Evolutionary conservation across 2,113 vertebrate species (phyloP), one percentile per base, ranked within the genome.

Genomic region (Periophthalmus modestus): DNA sequence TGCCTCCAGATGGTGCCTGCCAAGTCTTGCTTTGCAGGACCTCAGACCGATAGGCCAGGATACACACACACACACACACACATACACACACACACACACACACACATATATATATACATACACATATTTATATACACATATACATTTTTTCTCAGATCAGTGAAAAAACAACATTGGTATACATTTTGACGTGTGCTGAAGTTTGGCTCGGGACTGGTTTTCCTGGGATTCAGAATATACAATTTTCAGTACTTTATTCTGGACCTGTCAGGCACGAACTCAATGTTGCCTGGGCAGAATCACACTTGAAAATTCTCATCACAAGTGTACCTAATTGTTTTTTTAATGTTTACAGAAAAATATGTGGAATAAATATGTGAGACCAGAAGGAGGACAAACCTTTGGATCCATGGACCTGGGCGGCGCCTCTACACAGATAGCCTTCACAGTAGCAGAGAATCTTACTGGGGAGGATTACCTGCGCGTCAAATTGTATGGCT

Each of bases 361-460:
- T 69, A 33, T 95, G 12, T 97, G 95, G 96, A 96, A 95, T 16
- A 68, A 83, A 4, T 96, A 95, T 89, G 71, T 94, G 21, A 95
- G 46, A 63, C 96, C 96, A 0, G 82, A 90, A 0, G 92, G 95
- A 61, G 92, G 86, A 15, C 80, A 93, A 55, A 99, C 96, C 0
- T 79, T 88, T 0, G 98, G 98, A 1, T 97, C 98, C 7, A 89
- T 99, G 91, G 98, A 99, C 72, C 91, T 99, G 2, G 98, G 97
- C 12, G 98, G 97, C 2, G 98, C 96, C 36, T 98, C 97, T 21
- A 97, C 97, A 48, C 97, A 98, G 85, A 98, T 99, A 36, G 95
- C 97, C 47, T 99, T 98, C 66, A 86, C 87, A 0, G 82, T 89
- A 6, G 61, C 81, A 6, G 84, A 91, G 12, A 68, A 80, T 4